Evolutionary conservation across 2,888 invertebrate genomes (phyloP).

Genomic region (Nymphalis c-album): DNA sequence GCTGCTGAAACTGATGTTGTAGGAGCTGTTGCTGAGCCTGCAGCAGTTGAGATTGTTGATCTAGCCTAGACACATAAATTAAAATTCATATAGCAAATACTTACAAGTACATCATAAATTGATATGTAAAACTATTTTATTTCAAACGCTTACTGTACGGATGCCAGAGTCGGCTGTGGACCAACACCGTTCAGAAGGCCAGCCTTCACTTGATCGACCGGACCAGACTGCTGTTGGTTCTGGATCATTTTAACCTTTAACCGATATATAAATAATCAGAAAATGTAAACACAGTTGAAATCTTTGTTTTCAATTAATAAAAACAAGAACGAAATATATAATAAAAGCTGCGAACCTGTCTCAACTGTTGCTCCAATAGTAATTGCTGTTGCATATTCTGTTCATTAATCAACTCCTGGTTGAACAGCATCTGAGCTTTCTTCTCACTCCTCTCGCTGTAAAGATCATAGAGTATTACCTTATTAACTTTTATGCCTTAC

Average conservation of each 20-base stretch:
- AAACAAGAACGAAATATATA: not conserved
- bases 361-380: constrained; percentile 70
- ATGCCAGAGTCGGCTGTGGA: constrained; percentile 55
- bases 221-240: constrained; percentile 68
- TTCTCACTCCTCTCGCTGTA: constrained; percentile 82
- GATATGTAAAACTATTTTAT: not conserved
- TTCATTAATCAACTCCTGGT: constrained; percentile 81
- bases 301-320: too few relatives aligned
- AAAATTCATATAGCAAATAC: not conserved
- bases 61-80: constrained; percentile 54
- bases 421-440: constrained; percentile 82
- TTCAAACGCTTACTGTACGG: constrained; percentile 68
- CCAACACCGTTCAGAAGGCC: constrained; percentile 73
- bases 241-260: constrained; percentile 75
- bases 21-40: constrained; percentile 75
- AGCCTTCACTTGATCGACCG: constrained; percentile 65
- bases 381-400: constrained; percentile 77
- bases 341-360: constrained; percentile 57
- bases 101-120: not conserved
- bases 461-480: constrained; percentile 21
- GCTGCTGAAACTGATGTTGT: constrained; percentile 81
- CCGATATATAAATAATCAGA: not conserved
- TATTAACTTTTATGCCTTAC: too few relatives aligned
- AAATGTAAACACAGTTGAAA: not conserved
- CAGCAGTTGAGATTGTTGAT: constrained; percentile 70